phyloP scores from a whole-genome alignment of 2,797 vertebrate species.

The Pangasius mekongensis region DNA sequence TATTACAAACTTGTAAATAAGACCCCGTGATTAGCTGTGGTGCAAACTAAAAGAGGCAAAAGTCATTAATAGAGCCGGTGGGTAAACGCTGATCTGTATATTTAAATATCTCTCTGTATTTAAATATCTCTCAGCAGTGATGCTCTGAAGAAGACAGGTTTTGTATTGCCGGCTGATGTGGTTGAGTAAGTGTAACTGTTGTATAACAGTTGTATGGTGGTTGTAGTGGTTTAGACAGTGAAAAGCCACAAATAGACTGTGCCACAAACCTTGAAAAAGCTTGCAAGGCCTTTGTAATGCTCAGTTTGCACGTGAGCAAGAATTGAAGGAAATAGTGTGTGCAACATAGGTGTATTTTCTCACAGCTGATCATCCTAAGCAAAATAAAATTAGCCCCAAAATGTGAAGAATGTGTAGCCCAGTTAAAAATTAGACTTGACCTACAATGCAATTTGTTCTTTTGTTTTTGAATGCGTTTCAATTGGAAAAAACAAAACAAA shows the following conservation, averaged over 20 bases:
- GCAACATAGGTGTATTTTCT: not conserved
- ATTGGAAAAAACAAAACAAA: too few relatives aligned
- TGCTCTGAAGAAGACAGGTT: not conserved
- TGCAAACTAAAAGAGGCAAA: not conserved
- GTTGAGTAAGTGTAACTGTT: conserved; percentile 11
- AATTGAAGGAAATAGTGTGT: not conserved
- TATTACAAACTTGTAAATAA: not conserved
- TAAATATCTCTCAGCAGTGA: not conserved
- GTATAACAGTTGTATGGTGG: conserved; percentile 19
- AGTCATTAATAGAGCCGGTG: not conserved
- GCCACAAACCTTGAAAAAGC: not conserved
- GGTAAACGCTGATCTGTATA: not conserved
- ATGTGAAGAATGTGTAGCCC: not conserved
- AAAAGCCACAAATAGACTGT: conserved; percentile 6
- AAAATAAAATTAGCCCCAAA: not conserved
- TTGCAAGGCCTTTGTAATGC: not conserved
- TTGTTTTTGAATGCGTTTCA: not conserved
- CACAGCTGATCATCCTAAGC: not conserved
- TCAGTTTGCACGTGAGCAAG: not conserved
- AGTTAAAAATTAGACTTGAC: not conserved
- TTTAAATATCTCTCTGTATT: not conserved
- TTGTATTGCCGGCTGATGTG: conserved; percentile 1
- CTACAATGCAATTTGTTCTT: not conserved
- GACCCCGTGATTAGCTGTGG: not conserved
- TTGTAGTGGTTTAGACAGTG: conserved; percentile 16